These are phyloP conservation scores for Drosophila algonquin DNA, from an alignment of 2,888 invertebrate species.

Conservation along the genomic window DNA sequence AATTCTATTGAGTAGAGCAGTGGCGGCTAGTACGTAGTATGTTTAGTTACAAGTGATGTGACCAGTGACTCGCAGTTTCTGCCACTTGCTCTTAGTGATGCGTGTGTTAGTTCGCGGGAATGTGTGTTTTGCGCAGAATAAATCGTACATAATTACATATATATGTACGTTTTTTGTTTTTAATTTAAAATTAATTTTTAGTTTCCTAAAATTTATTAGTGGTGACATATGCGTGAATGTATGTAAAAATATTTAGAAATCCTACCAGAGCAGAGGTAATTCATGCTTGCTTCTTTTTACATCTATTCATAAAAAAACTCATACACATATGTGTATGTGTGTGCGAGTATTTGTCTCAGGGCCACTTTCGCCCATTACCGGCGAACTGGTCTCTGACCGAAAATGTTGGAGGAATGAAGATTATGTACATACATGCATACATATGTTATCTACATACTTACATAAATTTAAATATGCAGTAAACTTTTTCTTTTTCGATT, in stretches of 20 bases:
- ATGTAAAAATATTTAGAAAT: background rate
- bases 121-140: background rate
- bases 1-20: background rate
- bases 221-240: background rate
- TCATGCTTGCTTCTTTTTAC: background rate
- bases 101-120: background rate
- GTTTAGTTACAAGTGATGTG: background rate
- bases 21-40: background rate
- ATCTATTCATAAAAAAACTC: too few relatives aligned
- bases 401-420: background rate
- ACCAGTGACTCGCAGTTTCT: background rate
- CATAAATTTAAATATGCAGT: background rate
- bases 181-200: background rate
- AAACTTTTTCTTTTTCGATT: slow-evolving; percentile 1
- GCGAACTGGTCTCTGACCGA: background rate
- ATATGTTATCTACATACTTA: background rate
- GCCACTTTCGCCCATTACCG: slow-evolving; percentile 14
- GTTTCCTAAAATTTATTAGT: background rate
- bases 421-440: slow-evolving; percentile 2
- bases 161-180: background rate
- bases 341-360: background rate
- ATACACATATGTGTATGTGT: background rate
- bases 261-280: background rate
- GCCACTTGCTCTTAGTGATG: background rate
- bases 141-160: slow-evolving; percentile 6